Conservation (phyloP, 2,113 vertebrate species). For the Trogon melanurus region DNA sequence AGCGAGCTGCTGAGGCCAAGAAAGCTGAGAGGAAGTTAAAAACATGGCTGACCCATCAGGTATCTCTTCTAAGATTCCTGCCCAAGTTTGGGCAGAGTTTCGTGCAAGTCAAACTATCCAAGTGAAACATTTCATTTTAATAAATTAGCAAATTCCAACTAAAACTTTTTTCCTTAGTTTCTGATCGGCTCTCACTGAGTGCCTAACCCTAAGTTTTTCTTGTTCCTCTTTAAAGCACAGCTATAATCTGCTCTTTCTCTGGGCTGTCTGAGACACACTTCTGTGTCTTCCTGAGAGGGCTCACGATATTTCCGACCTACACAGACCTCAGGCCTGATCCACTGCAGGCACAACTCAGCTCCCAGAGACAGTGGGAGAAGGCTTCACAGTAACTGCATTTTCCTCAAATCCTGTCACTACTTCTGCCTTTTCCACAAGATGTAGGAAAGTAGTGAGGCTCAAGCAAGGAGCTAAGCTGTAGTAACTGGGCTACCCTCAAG, state of each 20-base stretch:
- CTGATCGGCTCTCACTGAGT: neutral
- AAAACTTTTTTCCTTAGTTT: neutral
- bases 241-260: neutral
- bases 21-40: neutral
- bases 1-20: neutral
- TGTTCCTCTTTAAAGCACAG: neutral
- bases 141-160: neutral
- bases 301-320: accelerated
- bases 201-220: neutral
- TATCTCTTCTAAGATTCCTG: neutral
- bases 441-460: neutral
- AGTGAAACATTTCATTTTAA: neutral
- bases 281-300: neutral
- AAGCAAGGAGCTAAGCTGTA: neutral
- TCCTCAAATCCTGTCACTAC: neutral
- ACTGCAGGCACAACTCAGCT: neutral
- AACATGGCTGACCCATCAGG: neutral
- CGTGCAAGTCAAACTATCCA: accelerated
- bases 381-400: accelerated
- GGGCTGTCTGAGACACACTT: neutral
- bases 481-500: neutral
- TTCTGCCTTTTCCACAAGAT: accelerated
- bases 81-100: neutral
- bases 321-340: neutral
- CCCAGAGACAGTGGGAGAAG: accelerated